Base-by-base conservation (phyloP, 2,888 invertebrate species). In the Holacanthella duospinosa region DNA sequence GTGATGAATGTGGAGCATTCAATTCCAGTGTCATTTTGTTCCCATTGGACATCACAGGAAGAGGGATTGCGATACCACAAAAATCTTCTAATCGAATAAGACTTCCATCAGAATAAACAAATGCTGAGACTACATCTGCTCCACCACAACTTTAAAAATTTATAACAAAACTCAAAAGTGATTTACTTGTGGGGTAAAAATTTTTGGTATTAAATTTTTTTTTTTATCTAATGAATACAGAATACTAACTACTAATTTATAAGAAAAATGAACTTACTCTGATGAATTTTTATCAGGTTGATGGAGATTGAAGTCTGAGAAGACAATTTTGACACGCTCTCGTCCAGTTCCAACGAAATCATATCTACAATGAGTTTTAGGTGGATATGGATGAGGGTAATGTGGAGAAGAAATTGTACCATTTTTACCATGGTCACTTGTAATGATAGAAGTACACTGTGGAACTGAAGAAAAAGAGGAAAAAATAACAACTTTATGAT, bases 1-100 rank as follows among this genome's bases (percentile, higher is more conserved):
- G 83, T 28, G 88, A 87, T n/a, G 87, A 87, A 74, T 84, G 81
- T 60, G 85, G 82, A 57, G 90, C 90, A 66, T 85, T 83, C 77
- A 94, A 94, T 78, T 93, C 90, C 63, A 96, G 79, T 76, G 88
- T 85, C 75, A 96, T 80, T 74, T 87, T 83, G 59, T 89, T 88
- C 53, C 91, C 90, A 26, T 44, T 91, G 64, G 94, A 95, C 94
- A 96, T 95, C 69, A 95, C 82, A 63, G 91, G 90, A 71, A 87
- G 87, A 1, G 94, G 93, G 21, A 66, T 68, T 24, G 59, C 2
- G 43, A 82, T 82, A 6, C 92, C 93, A 76, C 96, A 96, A 76
- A 89, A 89, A 28, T 86, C 86, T 74, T 91, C 91, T 62, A 93
- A 86, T 75, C 89, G 86, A 76, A 92, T 90, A 80, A 88, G 84